These are phyloP conservation scores for Lathamus discolor DNA, from an alignment of 2,113 vertebrate species.

Conservation along the genomic window DNA sequence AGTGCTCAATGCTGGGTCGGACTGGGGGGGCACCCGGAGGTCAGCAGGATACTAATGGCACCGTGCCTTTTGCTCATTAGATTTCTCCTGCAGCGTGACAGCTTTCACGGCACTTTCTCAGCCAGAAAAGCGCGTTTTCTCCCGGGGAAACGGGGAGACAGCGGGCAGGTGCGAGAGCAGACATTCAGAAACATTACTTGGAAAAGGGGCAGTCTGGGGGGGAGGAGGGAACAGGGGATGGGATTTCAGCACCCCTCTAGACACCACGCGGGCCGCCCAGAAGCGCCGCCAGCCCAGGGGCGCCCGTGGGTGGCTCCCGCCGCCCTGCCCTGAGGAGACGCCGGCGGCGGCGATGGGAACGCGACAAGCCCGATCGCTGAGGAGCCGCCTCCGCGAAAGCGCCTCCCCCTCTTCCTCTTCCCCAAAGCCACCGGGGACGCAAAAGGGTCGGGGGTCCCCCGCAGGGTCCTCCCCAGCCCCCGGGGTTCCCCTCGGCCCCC, in stretches of 20 bases:
- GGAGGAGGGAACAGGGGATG: neutral
- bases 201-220: neutral
- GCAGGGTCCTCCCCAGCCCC: neutral
- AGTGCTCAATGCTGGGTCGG: neutral
- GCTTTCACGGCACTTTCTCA: neutral
- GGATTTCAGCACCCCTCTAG: neutral
- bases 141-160: too few species aligned
- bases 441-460: too few species aligned
- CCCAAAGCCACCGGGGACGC: neutral
- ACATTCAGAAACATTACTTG: too few species aligned
- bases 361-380: neutral
- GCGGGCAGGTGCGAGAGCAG: neutral
- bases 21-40: neutral
- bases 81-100: neutral
- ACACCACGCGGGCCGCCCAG: neutral
- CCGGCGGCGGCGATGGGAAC: neutral
- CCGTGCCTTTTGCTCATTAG: fast-evolving
- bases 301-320: too few species aligned
- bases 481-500: too few species aligned
- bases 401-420: neutral
- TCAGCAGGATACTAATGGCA: fast-evolving
- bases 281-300: too few species aligned
- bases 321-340: neutral
- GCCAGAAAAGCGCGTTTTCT: neutral
- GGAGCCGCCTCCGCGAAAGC: neutral